Percentiles rank a stretch among this genome's conserved stretches.
Conservation (phyloP, 1,140 invertebrate species). For the Drosophila bifasciata region DNA sequence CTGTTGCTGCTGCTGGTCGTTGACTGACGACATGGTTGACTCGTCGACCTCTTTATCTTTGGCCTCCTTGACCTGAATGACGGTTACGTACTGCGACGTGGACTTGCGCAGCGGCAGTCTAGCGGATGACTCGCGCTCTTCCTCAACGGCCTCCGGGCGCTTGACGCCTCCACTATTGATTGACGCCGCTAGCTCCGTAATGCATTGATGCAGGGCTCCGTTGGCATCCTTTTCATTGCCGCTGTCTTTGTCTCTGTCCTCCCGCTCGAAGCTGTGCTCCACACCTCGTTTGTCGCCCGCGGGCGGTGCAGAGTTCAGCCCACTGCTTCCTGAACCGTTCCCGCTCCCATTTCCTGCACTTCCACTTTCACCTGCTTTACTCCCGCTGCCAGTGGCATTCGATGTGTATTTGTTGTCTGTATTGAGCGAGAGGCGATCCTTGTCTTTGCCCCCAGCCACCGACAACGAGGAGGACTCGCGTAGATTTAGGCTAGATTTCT, state of each 20-base stretch:
- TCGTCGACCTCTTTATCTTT: slow-evolving; percentile 76
- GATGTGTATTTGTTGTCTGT: slow-evolving; percentile 79
- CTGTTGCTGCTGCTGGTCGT: slow-evolving; percentile 31
- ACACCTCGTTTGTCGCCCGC: slow-evolving; percentile 46
- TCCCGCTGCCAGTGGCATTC: slow-evolving; percentile 24
- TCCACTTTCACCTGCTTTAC: slow-evolving; percentile 3
- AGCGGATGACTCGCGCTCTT: slow-evolving; percentile 10
- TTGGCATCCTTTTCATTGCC: slow-evolving; percentile 80
- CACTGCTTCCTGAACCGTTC: slow-evolving; percentile 18
- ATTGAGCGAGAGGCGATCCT: slow-evolving; percentile 76
- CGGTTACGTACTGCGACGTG: slow-evolving; percentile 93
- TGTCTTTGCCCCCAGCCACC: slow-evolving; percentile 58
- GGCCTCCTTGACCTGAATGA: slow-evolving; percentile 92
- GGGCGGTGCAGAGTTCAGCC: slow-evolving; percentile 54
- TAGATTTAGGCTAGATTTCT: slow-evolving; percentile 83
- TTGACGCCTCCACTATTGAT: slow-evolving; percentile 44
- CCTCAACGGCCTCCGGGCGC: not conserved
- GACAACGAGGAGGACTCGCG: slow-evolving; percentile 64
- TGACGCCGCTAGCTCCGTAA: slow-evolving; percentile 87
- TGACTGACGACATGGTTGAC: slow-evolving; percentile 23
- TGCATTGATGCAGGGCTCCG: slow-evolving; percentile 85
- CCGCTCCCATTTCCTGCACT: not conserved
- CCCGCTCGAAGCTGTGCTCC: slow-evolving; percentile 73
- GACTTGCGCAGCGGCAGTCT: slow-evolving; percentile 72
- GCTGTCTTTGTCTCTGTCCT: slow-evolving; percentile 73